Evolutionary conservation across 2,797 vertebrate species (phyloP), one percentile per base, ranked within the genome.

Genomic region (Bradypus variegatus): DNA sequence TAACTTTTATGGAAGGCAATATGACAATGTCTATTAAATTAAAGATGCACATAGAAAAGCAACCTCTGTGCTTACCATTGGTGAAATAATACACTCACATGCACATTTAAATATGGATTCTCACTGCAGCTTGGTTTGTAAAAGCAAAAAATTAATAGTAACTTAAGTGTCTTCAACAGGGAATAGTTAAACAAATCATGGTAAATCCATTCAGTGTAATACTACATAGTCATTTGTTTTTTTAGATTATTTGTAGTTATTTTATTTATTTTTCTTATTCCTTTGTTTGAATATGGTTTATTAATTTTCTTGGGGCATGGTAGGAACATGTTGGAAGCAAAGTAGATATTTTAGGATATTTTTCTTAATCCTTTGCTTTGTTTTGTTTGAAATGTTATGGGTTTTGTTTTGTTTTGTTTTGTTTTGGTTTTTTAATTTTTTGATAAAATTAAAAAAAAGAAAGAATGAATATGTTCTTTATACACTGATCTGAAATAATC

Each of bases 41-140:
- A 76, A 86, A 91, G 89, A 90, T 23, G 31, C 21, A 77, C 48
- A 62, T 82, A 91, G 50, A 92, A 82, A 91, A 41, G 45, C 48
- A 81, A 50, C 6, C 36, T 88, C 33, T 88, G 7, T 84, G 64
- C 29, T 91, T 48, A 89, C 9, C 31, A 62, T 36, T 14, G 25
- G 1, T 50, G 11, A 91, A 88, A 29, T 72, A 85, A 45, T 58
- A 77, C 19, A 76, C 62, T 55, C 25, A 38, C n/a, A 77, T 70
- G 53, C 21, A 55, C 8, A 41, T 14, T 33, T 53, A 53, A 16
- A 69, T 25, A 45, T 16, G 23, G 36, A 79, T 88, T 84, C 62
- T 90, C 45, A 81, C 2, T 78, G 16, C 33, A 92, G 79, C 8
- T 36, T 85, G 79, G 11, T 62, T 89, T 75, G 55, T 77, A 88